Percentiles rank a stretch among this genome's conserved stretches.
phyloP scores from a whole-genome alignment of 2,888 invertebrate genomes.

The Minunthozetes semirufus region DNA sequence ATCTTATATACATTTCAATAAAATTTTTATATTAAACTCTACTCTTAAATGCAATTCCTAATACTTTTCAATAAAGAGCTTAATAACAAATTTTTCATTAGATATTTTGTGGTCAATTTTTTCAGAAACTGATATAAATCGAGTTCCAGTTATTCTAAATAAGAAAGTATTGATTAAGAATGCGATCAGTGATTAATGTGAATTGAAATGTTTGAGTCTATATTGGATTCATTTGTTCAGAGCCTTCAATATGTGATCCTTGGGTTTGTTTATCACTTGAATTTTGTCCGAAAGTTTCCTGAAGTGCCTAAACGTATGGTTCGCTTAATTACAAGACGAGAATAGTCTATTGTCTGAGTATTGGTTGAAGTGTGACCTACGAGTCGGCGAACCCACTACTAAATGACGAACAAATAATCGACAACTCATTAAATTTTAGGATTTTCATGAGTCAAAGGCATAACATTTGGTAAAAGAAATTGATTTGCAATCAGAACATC shows the following conservation, averaged over 20 bases:
- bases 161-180: too few relatives aligned
- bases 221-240: too few relatives aligned
- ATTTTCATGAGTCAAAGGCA: neutral
- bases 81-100: too few relatives aligned
- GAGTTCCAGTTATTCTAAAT: neutral
- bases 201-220: too few relatives aligned
- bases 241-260: neutral
- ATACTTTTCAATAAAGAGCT: too few relatives aligned
- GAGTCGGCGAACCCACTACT: neutral
- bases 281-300: neutral
- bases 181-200: too few relatives aligned
- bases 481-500: neutral
- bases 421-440: neutral
- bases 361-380: neutral
- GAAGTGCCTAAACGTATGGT: neutral
- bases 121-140: too few relatives aligned
- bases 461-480: neutral
- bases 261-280: neutral
- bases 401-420: constrained; percentile 4
- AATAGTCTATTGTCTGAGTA: neutral
- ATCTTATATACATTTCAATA: too few relatives aligned
- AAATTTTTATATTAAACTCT: too few relatives aligned
- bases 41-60: too few relatives aligned
- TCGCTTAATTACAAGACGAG: neutral
- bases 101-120: too few relatives aligned